Conservation (phyloP, 35 echinoderm and acorn worm genomes). For the Eucidaris tribuloides region DNA sequence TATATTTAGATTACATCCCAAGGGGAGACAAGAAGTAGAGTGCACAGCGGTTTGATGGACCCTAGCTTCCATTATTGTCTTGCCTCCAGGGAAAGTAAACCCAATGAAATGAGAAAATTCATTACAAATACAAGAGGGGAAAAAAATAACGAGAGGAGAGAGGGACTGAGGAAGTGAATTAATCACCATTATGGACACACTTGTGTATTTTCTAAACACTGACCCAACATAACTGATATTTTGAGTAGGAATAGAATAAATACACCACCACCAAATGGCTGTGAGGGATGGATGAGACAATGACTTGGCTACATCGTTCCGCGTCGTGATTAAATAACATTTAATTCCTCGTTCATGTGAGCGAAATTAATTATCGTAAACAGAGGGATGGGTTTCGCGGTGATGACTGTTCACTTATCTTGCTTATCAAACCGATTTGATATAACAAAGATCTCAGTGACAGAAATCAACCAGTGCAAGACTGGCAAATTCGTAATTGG, state of each 20-base stretch:
- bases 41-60: neutral
- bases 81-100: neutral
- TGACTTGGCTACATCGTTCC: neutral
- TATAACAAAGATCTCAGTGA: too few species aligned
- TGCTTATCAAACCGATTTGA: neutral
- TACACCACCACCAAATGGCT: too few species aligned
- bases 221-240: neutral
- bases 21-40: constrained; percentile 1
- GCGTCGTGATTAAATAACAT: neutral
- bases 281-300: too few species aligned
- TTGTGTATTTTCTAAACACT: constrained; percentile 30
- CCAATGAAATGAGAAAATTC: constrained; percentile 34
- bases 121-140: neutral
- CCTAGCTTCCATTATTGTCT: constrained; percentile 19
- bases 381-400: neutral
- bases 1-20: constrained; percentile 29
- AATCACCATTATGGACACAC: constrained; percentile 16
- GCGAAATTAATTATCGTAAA: neutral
- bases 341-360: neutral
- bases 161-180: constrained; percentile 6
- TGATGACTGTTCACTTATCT: neutral
- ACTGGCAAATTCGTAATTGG: neutral
- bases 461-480: neutral
- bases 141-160: neutral
- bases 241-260: neutral